Conservation (phyloP, 1,140 invertebrate species). For the Drosophila prosaltans region DNA sequence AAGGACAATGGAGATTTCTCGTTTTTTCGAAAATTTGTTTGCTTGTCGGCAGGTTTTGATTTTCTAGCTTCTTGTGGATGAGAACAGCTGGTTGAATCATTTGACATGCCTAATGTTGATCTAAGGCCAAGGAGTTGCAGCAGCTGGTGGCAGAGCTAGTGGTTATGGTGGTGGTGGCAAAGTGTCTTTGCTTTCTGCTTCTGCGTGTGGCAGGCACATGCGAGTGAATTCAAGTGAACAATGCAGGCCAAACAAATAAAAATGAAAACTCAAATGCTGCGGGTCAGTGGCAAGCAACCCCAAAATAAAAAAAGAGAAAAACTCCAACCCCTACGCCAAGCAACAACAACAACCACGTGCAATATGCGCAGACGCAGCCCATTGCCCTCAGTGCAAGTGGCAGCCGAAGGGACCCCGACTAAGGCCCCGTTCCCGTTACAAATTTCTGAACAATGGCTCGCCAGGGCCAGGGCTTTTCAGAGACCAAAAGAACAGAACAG, state of each 20-base stretch:
- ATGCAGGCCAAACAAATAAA: conserved; percentile 48
- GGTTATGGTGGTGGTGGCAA: conserved; percentile 50
- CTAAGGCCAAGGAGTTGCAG: conserved; percentile 61
- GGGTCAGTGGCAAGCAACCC: conserved; percentile 62
- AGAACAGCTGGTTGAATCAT: conserved; percentile 69
- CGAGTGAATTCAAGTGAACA: conserved; percentile 42
- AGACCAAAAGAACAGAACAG: not conserved
- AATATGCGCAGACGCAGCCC: conserved; percentile 69
- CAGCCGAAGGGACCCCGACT: conserved; percentile 34
- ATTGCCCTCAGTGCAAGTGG: conserved; percentile 21
- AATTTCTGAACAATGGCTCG: conserved; percentile 58
- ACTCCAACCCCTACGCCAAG: conserved; percentile 53
- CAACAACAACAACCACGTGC: conserved; percentile 48
- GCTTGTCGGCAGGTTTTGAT: conserved; percentile 61
- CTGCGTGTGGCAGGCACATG: conserved; percentile 75
- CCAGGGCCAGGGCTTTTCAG: conserved; percentile 43
- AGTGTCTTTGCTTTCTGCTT: conserved; percentile 26
- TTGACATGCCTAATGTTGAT: conserved; percentile 65
- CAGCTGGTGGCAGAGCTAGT: conserved; percentile 31
- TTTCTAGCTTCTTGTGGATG: conserved; percentile 40
- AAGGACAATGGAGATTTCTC: conserved; percentile 39
- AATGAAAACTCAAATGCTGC: conserved; percentile 53
- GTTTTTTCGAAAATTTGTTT: conserved; percentile 56
- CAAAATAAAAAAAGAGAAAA: conserved; percentile 22
- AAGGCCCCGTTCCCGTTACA: conserved; percentile 50